Base-by-base conservation (phyloP, 2,797 vertebrate genomes). In the Gila robusta region DNA sequence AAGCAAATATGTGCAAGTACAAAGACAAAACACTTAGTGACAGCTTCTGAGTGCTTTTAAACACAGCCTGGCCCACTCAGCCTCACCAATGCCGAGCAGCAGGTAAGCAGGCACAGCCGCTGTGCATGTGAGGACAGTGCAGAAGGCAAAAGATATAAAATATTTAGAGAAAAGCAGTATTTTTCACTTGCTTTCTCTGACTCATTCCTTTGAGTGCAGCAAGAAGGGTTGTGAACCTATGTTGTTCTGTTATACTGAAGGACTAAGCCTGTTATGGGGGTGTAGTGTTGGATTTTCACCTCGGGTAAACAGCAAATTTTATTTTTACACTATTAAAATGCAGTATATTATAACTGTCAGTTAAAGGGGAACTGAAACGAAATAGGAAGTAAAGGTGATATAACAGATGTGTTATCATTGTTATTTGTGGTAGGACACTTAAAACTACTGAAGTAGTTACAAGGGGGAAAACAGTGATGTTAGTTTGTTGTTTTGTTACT, bases 101-200 rank as follows among this genome's bases (percentile, higher is more conserved):
- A 82, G 64, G 79, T 90, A 86, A 91, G 87, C 71, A 17, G 52
- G 70, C 81, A 83, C 54, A 77, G 35, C 23, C 11, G 64, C 87
- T 83, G 91, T 82, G 87, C 89, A 88, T 90, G 47, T 72, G 85
- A 89, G 59, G 79, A 73, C 70, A 66, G 44, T 72, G 85, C 84
- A 62, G 87, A 90, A 88, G 87, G 82, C 83, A 59, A 85, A 70
- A 89, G 52, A 77, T 86, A 90, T 90, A 26, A 90, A 92, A 91
- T 89, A 90, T 90, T 90, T 84, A 91, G 67, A 82, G 76, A 90
- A 74, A 78, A 67, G 66, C 81, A 67, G 67, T 89, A 74, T 66
- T 82, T 82, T 79, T 76, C 80, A 52, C 32, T 82, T 70, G 32
- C 81, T 85, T 72, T 84, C 44, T 82, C 78, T 59, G 52, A 72